Evolutionary conservation across 2,797 vertebrate species (phyloP).

Genomic region (Cyprinella venusta): DNA sequence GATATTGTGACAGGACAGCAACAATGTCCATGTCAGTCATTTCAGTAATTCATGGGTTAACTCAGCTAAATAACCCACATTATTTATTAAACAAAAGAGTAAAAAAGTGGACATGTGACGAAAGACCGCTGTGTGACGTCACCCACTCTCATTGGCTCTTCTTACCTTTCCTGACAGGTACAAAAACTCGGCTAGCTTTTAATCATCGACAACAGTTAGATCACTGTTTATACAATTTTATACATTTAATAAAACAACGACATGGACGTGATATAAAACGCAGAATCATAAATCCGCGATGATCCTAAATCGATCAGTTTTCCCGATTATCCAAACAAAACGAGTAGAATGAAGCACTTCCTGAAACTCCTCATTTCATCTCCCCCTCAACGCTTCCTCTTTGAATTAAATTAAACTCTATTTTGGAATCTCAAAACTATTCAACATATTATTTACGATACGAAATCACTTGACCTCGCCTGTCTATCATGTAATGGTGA

Average conservation of each 20-base stretch:
- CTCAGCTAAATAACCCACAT: background rate
- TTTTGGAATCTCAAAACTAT: background rate
- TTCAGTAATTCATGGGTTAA: background rate
- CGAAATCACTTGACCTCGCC: background rate
- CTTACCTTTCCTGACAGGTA: conserved; percentile 56
- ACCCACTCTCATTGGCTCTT: conserved; percentile 39
- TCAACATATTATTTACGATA: background rate
- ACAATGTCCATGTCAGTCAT: background rate
- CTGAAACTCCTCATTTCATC: conserved; percentile 40
- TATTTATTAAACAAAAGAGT: background rate
- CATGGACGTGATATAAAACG: background rate
- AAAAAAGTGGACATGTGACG: background rate
- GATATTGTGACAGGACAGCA: background rate
- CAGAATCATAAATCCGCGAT: background rate
- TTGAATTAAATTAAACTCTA: background rate
- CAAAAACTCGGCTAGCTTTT: background rate
- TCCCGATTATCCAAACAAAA: conserved; percentile 15
- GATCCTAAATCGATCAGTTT: background rate
- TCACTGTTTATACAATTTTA: no score
- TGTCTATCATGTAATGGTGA: background rate
- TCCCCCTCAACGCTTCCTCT: conserved; percentile 2
- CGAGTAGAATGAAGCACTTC: conserved; percentile 40
- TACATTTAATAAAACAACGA: background rate
- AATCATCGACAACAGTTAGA: background rate
- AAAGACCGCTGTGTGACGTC: conserved; percentile 46